phyloP scores from a whole-genome alignment of 2,797 vertebrate species.

The Galagoides demidoff region DNA sequence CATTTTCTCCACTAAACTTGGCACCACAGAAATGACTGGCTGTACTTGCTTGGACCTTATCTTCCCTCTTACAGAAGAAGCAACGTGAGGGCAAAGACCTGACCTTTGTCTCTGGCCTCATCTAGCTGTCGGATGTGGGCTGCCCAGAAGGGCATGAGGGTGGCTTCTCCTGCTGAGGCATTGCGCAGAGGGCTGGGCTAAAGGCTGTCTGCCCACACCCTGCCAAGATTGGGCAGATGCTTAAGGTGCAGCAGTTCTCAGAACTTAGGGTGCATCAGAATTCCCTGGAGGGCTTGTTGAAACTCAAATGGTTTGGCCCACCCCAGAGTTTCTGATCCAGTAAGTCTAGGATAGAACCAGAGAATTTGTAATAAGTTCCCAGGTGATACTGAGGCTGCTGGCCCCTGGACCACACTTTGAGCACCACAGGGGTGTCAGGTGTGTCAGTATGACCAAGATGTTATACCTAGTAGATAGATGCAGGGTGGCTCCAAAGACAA shows the following conservation, averaged over 20 bases:
- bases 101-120: neutral
- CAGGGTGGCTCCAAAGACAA: too few species aligned
- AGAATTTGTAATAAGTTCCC: neutral
- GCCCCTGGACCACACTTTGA: neutral
- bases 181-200: neutral
- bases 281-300: neutral
- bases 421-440: neutral
- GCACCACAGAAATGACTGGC: neutral
- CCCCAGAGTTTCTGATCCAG: neutral
- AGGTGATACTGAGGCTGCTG: neutral
- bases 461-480: neutral
- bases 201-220: neutral
- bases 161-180: neutral
- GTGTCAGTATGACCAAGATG: rapidly evolving
- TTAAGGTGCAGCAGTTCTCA: neutral
- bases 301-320: rapidly evolving
- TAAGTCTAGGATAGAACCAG: neutral
- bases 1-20: neutral
- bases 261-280: neutral
- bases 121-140: neutral
- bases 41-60: neutral
- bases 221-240: neutral
- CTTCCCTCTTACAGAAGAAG: neutral
- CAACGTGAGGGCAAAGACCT: neutral
- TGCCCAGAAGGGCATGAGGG: neutral